Base-by-base conservation (phyloP, 2,888 invertebrate species). In the Colostygia pectinataria region DNA sequence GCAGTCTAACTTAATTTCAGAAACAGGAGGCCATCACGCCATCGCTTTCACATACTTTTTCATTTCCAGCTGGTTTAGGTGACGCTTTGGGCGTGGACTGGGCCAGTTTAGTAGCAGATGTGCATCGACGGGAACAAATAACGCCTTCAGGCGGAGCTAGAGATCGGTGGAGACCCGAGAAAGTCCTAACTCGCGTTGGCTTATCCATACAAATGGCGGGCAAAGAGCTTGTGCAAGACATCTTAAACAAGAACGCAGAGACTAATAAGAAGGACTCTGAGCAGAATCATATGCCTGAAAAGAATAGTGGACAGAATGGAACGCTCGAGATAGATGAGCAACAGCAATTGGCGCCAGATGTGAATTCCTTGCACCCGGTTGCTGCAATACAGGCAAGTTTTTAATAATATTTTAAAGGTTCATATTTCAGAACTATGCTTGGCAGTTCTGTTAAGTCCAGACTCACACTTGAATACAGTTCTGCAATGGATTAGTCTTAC, bases 51-150 rank as follows among this genome's bases (percentile, higher is more conserved):
- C 1, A 31, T 31, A 14, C 13, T 7, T 46, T 43, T 8, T n/a
- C 55, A 61, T 6, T 66, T 72, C 9, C 53, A 89, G 89, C 87
- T 83, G 93, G 95, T 24, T 92, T 97, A 54, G 97, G 97, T 3
- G 97, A 98, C 81, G 97, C 97, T n/a, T 84, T 98, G 18, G 97
- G 97, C n/a, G 97, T 98, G 1, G 97, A 98, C 81, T 98, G 98
- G 98, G 95, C 96, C 7, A 96, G 96, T 74, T 90, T 98, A 33
- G 95, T 96, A 0, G 95, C 95, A 1, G 96, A 96, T 80, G 95
- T 95, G 3, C 91, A 92, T 24, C 79, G 90, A 7, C 82, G 90
- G 2, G 89, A 87, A 59, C 91, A 91, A 53, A 77, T 80, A n/a
- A 89, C 91, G 4, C 91, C 83, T 0, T 76, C 77, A 0, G 83